These are phyloP conservation scores for Pristionchus mayeri DNA, from an alignment of 2,888 invertebrate species.

Conservation along the genomic window DNA sequence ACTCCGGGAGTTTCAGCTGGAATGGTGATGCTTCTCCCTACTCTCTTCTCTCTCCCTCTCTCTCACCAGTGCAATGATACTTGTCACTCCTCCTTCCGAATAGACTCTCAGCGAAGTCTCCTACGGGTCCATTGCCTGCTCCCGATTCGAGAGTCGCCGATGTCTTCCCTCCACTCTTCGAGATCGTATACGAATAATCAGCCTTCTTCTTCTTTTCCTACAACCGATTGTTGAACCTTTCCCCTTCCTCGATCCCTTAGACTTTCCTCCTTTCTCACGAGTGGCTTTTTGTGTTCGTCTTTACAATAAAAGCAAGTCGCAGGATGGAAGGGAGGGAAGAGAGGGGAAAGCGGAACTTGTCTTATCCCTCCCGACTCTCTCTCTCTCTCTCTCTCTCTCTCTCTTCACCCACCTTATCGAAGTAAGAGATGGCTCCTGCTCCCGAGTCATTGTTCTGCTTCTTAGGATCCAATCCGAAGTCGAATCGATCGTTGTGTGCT, in stretches of 20 bases:
- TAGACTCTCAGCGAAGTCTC: conserved; percentile 67
- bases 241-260: not conserved
- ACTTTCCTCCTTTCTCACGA: conserved; percentile 10
- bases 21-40: no score
- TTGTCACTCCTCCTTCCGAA: conserved; percentile 74
- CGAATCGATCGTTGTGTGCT: conserved; percentile 72
- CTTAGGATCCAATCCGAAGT: conserved; percentile 72
- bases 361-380: not conserved
- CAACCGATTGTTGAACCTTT: conserved; percentile 43
- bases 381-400: not conserved
- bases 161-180: conserved; percentile 71
- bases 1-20: conserved; percentile 74
- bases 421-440: conserved; percentile 67
- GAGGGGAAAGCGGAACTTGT: conserved; percentile 30
- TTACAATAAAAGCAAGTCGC: not conserved
- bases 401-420: conserved; percentile 64
- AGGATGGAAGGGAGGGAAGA: not conserved
- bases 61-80: conserved; percentile 71
- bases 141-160: conserved; percentile 70
- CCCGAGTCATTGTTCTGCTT: conserved; percentile 70
- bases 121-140: conserved; percentile 58
- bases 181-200: conserved; percentile 73
- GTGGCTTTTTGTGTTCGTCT: conserved; percentile 2
- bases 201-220: conserved; percentile 71
- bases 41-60: not conserved